phyloP scores from a whole-genome alignment of 2,888 invertebrate species.

The Anthophora plumipes region DNA sequence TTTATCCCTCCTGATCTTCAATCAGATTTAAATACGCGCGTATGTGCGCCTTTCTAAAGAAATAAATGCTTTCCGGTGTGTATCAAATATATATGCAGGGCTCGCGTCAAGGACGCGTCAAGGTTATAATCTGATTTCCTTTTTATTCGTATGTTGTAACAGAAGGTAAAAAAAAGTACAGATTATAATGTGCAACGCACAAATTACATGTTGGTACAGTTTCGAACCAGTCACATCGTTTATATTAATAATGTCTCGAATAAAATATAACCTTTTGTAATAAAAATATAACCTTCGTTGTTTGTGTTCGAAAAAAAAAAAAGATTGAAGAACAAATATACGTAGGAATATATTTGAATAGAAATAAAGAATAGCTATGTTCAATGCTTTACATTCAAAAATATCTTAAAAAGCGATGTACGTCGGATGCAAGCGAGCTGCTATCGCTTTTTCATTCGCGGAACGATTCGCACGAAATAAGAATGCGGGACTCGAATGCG shows the following conservation, averaged over 20 bases:
- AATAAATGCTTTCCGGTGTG: background rate
- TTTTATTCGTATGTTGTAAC: background rate
- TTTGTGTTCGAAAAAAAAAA: background rate
- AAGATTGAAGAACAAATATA: background rate
- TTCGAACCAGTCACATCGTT: too few relatives aligned
- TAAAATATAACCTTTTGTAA: background rate
- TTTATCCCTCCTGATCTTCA: conserved; percentile 4
- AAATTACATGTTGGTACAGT: too few relatives aligned
- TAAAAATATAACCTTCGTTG: background rate
- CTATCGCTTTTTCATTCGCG: conserved; percentile 38
- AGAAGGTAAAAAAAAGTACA: background rate
- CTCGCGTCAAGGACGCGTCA: background rate
- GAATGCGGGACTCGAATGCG: conserved; percentile 55
- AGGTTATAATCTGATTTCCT: background rate
- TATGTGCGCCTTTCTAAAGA: background rate
- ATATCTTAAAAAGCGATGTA: conserved; percentile 2
- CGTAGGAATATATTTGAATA: background rate
- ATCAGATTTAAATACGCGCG: background rate
- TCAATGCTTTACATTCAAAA: background rate
- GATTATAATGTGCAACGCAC: too few relatives aligned
- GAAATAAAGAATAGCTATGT: background rate
- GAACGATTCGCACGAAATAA: conserved; percentile 53
- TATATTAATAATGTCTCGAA: background rate
- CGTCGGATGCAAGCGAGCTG: conserved; percentile 17
- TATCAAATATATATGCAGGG: background rate